phyloP scores from a whole-genome alignment of 1,140 invertebrate species.

The Nasonia longicornis region DNA sequence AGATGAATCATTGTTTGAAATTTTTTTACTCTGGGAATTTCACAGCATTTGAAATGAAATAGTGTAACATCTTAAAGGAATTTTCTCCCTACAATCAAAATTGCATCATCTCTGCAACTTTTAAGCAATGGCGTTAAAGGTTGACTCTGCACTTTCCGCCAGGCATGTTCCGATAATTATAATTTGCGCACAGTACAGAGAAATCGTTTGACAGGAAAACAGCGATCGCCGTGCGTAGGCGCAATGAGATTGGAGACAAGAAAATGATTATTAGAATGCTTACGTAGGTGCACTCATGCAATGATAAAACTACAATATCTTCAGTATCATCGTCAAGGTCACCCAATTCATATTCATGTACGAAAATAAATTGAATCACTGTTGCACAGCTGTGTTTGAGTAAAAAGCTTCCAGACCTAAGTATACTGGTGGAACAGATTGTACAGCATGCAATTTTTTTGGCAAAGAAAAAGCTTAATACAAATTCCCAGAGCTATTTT shows the following conservation, averaged over 20 bases:
- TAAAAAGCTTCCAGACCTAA: neutral
- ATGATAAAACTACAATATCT: too few species aligned
- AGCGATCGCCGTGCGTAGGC: neutral
- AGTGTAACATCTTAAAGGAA: too few species aligned
- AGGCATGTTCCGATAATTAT: neutral
- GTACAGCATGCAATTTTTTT: neutral
- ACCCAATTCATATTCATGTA: too few species aligned
- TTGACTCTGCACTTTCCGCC: neutral
- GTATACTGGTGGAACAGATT: neutral
- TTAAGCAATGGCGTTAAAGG: neutral
- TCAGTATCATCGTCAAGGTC: too few species aligned
- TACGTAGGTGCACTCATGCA: too few species aligned
- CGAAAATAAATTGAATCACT: too few species aligned
- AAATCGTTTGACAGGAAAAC: neutral
- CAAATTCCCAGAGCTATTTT: neutral
- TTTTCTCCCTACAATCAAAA: too few species aligned
- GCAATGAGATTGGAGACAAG: too few species aligned
- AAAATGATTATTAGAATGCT: too few species aligned
- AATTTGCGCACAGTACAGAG: neutral
- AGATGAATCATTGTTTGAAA: neutral
- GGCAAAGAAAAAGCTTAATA: neutral
- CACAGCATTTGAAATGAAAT: too few species aligned
- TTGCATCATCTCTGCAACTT: neutral
- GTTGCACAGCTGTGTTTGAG: neutral
- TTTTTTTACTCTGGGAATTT: neutral